Conservation (phyloP, 2,797 vertebrate genomes). For the Pteropus rufus region DNA sequence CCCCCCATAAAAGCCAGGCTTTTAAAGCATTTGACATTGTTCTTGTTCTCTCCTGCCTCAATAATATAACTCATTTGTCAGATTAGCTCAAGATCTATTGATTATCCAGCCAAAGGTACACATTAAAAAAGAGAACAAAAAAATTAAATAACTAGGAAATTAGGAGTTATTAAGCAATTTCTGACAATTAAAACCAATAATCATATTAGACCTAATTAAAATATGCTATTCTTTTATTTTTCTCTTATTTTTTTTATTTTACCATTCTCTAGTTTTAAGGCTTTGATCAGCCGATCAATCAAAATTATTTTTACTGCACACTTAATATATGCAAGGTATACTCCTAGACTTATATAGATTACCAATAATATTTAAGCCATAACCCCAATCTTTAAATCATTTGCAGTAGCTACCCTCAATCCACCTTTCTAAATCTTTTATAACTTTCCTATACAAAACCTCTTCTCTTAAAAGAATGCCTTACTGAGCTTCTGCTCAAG, state of each 20-base stretch:
- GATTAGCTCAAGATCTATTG: slow-evolving; percentile 76
- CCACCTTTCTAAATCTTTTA: not conserved
- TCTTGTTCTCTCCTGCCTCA: slow-evolving; percentile 62
- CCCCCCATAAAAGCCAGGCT: slow-evolving; percentile 46
- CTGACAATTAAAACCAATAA: not conserved
- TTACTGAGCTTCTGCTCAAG: too few species aligned
- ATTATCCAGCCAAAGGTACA: slow-evolving; percentile 74
- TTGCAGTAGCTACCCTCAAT: not conserved
- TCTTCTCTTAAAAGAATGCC: not conserved
- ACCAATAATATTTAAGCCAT: not conserved
- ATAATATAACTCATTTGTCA: slow-evolving; percentile 70
- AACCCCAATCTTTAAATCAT: not conserved
- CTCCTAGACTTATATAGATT: not conserved
- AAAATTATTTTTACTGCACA: not conserved
- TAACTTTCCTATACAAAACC: not conserved
- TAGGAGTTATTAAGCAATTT: slow-evolving; percentile 41
- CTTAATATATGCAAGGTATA: not conserved
- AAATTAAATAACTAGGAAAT: slow-evolving; percentile 69
- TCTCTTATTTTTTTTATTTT: not conserved
- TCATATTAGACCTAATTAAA: not conserved
- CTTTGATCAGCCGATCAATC: not conserved
- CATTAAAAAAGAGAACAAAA: slow-evolving; percentile 64
- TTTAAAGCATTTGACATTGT: slow-evolving; percentile 67
- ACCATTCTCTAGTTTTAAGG: not conserved
- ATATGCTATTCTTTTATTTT: not conserved